Evolutionary conservation across 1,140 invertebrate genomes (phyloP).

Genomic region (Pemphigus obesinymphae): DNA sequence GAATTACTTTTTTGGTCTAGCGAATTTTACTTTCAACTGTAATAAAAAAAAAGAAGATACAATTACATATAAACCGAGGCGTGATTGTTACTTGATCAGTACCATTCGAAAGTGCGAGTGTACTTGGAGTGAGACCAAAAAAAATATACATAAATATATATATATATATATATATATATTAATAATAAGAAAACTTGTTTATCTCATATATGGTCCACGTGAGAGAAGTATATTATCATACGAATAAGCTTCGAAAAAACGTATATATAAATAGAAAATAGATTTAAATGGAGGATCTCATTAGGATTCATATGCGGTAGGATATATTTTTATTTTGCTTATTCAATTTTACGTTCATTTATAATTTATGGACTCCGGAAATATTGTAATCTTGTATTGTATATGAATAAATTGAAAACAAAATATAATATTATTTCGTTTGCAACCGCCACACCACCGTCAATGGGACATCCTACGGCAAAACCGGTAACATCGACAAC

Average conservation of each 20-base stretch:
- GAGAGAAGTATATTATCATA: background rate
- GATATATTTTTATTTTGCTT: background rate
- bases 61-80: background rate
- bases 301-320: background rate
- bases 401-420: conserved; percentile 19
- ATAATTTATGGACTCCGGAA: conserved; percentile 20
- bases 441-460: background rate
- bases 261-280: too few species aligned
- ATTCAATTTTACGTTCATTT: background rate
- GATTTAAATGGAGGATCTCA: background rate
- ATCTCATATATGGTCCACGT: background rate
- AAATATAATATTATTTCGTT: background rate
- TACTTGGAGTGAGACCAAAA: background rate
- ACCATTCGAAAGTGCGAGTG: background rate
- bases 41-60: background rate
- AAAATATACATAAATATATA: too few species aligned
- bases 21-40: background rate
- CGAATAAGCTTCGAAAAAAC: background rate
- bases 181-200: conserved; percentile 5
- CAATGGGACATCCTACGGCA: conserved; percentile 17
- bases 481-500: conserved; percentile 8
- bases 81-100: background rate
- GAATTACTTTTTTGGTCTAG: background rate
- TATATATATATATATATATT: background rate
- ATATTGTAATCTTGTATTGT: background rate